A percentile compares a stretch with the other conserved stretches of the same genome.
Conservation (phyloP, 2,888 invertebrate genomes). For the Hemaris fuciformis region DNA sequence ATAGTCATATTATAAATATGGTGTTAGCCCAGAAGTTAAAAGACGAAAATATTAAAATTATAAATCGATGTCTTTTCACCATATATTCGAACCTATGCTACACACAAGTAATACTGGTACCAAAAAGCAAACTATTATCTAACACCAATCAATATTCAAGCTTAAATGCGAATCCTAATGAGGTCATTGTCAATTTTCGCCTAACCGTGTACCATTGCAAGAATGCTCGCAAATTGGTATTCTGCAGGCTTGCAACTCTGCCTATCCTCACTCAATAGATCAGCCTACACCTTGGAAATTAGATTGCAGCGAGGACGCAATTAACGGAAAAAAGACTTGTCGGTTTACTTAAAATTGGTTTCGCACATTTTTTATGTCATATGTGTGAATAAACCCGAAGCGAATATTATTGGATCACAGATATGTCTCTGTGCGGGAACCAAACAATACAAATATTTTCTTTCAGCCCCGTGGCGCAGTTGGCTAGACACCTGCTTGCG, state of each 20-base stretch:
- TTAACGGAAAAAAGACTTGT: neutral
- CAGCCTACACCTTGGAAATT: neutral
- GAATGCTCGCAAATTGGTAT: neutral
- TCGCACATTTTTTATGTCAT: neutral
- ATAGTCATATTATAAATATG: too few relatives aligned
- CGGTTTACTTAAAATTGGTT: neutral
- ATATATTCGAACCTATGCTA: neutral
- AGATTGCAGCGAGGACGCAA: neutral
- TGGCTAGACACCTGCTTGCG: too few relatives aligned
- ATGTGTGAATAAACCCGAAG: too few relatives aligned
- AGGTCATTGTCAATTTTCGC: constrained; percentile 1
- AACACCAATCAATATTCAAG: neutral
- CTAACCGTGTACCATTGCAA: neutral
- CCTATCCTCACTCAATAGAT: neutral
- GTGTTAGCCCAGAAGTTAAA: too few relatives aligned
- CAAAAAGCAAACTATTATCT: neutral
- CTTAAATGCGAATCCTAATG: neutral
- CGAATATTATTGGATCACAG: too few relatives aligned
- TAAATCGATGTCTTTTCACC: too few relatives aligned
- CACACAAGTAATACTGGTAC: neutral
- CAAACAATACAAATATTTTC: too few relatives aligned
- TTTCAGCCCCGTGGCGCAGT: too few relatives aligned
- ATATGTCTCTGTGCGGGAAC: too few relatives aligned
- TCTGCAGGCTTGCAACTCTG: neutral
- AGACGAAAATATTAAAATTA: too few relatives aligned